A percentile compares a stretch with the other conserved stretches of the same genome.
Conservation (phyloP, 1,140 invertebrate genomes). For the Frieseomelitta varia region DNA sequence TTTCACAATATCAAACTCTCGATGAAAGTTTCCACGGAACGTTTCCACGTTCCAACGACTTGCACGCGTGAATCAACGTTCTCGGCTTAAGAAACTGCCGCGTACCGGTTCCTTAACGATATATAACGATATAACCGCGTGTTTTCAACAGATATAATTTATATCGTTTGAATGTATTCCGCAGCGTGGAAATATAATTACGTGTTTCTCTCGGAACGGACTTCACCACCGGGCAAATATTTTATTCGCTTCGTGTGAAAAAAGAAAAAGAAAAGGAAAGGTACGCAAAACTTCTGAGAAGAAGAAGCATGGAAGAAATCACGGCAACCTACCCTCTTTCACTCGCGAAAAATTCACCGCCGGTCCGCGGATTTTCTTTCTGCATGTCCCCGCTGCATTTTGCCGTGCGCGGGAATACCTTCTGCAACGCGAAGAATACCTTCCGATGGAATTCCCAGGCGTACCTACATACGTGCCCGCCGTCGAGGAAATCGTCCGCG, state of each 20-base stretch:
- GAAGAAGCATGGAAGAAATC: slow-evolving; percentile 10
- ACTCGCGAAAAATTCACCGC: slow-evolving; percentile 3
- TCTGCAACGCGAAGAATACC: slow-evolving; percentile 13
- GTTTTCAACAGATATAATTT: not conserved
- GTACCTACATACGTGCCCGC: not conserved
- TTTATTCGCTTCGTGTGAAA: not conserved
- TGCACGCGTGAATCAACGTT: not conserved
- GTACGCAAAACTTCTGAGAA: not conserved
- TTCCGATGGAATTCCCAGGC: slow-evolving; percentile 13
- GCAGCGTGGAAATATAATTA: not conserved
- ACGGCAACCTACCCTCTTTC: slow-evolving; percentile 1
- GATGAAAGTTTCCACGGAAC: not conserved
- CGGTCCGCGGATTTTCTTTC: not conserved
- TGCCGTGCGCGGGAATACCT: not conserved
- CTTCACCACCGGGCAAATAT: not conserved
- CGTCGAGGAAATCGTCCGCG: not conserved
- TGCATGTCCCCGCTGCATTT: slow-evolving; percentile 3
- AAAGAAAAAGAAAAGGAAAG: not conserved
- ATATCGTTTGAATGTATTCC: not conserved
- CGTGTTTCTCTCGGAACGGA: not conserved
- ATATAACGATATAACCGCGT: not conserved
- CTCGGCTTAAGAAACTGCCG: not conserved
- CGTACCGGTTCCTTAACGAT: not conserved
- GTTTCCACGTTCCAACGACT: not conserved
- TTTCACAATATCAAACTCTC: not conserved